Evolutionary conservation across 92 coral and sea anemone genomes (phyloP), one percentile per base, ranked within the genome.

Genomic region (Porites lobata): DNA sequence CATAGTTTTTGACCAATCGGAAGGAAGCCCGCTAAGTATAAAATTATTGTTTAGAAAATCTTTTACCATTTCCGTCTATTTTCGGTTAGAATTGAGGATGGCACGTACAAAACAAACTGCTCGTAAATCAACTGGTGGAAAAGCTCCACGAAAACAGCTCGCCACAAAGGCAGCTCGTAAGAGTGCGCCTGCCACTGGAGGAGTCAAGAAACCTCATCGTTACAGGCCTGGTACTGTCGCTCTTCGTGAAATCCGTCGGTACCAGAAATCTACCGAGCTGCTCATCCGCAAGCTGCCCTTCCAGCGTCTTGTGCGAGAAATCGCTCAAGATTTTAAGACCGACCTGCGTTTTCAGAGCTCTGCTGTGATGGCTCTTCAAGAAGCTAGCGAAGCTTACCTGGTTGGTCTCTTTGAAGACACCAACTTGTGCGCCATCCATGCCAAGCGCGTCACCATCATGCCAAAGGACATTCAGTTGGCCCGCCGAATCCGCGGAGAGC

Each of bases 351-450:
- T 96, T 91, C 98, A 96, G 95, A 92, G 96, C 90, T 92, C 96
- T 11, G 96, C 98, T 68, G 98, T 95, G 88, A 93, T 93, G 96
- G 98, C 98, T 43, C 94, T 96, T 81, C 98, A 94, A 83, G 98
- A 96, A 85, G 98, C 98, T 76, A 94, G 98, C 95, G 98, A 96
- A 84, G 96, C 96, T 65, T 96, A 96, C 90, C 96, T 96, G 80
- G 99, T 96, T 88, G 99, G 99, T 80, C 95, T 96, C 77, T 96
- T 96, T 81, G 99, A 96, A 83, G 99, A 96, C 93, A 96, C 99
- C 89, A 96, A 96, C 98, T 92, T 96, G 98, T 96, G 99, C 85
- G 99, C 99, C 91, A 96, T 96, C 88, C 99, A 96, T 94, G 99
- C 99, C 96, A 96, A 96, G 91, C 92, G 99, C 58, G 99, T 96